These are phyloP conservation scores for Chitala chitala DNA, from an alignment of 2,113 vertebrate species.

Conservation along the genomic window DNA sequence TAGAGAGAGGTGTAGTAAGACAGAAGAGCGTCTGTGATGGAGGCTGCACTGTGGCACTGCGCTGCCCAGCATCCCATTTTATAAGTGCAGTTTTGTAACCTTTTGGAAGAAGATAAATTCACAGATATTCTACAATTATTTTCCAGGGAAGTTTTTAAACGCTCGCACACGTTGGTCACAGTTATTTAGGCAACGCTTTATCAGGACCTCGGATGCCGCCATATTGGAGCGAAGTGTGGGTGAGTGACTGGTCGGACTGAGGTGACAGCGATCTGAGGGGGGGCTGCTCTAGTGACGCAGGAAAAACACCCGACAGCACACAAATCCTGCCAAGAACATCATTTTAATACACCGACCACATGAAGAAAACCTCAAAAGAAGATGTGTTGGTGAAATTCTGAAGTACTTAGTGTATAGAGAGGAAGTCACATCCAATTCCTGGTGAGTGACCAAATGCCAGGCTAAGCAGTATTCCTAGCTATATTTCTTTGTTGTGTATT, in stretches of 20 bases:
- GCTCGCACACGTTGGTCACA: slow-evolving; percentile 1
- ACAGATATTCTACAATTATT: background rate
- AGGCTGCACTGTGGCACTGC: slow-evolving; percentile 2
- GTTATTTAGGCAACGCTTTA: slow-evolving; percentile 31
- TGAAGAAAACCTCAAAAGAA: slow-evolving; percentile 46
- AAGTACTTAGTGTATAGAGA: slow-evolving; percentile 59
- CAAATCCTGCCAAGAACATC: slow-evolving; percentile 48
- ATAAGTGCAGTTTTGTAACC: background rate
- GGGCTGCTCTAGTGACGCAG: slow-evolving; percentile 73
- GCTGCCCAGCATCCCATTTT: background rate
- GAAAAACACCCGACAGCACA: slow-evolving; percentile 74
- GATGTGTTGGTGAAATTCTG: slow-evolving; percentile 60
- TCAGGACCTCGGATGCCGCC: slow-evolving; percentile 57
- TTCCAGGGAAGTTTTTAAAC: background rate
- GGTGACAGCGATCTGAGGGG: slow-evolving; percentile 57
- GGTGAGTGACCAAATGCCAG: slow-evolving; percentile 50
- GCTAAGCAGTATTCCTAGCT: background rate
- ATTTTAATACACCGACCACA: slow-evolving; percentile 41
- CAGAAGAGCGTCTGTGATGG: slow-evolving; percentile 8
- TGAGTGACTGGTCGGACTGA: slow-evolving; percentile 52
- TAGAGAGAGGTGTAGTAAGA: background rate
- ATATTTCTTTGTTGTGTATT: background rate
- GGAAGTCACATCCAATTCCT: slow-evolving; percentile 67
- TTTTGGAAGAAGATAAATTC: background rate
- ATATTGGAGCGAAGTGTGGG: slow-evolving; percentile 60